Percentiles rank a stretch among this genome's conserved stretches.
Evolutionary conservation across 2,797 vertebrate species (phyloP).

Genomic region (Propithecus perrieri): DNA sequence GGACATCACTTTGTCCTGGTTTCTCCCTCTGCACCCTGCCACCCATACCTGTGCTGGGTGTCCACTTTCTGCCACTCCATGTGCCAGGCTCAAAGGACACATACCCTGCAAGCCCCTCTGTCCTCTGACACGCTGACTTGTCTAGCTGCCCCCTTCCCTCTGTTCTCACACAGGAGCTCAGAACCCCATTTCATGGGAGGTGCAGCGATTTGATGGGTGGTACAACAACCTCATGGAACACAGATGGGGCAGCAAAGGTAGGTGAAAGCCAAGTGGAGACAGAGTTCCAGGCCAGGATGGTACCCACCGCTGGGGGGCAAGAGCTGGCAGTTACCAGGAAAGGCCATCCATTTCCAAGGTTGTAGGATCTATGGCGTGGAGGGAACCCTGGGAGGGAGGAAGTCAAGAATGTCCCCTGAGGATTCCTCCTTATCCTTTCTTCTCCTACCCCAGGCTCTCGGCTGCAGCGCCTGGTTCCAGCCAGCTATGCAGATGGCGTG

Average conservation of each 20-base stretch:
- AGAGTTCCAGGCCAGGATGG: neutral
- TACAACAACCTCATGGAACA: slow-evolving; percentile 95
- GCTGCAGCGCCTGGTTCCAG: slow-evolving; percentile 91
- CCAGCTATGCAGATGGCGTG: slow-evolving; percentile 93
- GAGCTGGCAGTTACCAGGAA: neutral
- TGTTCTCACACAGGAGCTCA: slow-evolving; percentile 82
- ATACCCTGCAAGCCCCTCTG: neutral
- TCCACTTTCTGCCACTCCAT: neutral
- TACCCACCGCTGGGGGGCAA: neutral
- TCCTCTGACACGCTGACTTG: neutral
- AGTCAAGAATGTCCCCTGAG: neutral
- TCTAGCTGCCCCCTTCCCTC: neutral
- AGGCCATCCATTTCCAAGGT: neutral
- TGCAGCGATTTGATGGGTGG: slow-evolving; percentile 96
- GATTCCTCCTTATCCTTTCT: neutral
- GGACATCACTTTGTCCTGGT: neutral
- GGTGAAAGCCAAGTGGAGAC: slow-evolving; percentile 48
- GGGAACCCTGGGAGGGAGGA: neutral
- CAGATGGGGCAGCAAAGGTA: slow-evolving; percentile 90
- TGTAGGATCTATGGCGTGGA: neutral
- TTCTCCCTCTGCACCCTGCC: neutral
- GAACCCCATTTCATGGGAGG: slow-evolving; percentile 88
- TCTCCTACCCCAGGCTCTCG: slow-evolving; percentile 85
- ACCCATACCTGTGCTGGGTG: neutral
- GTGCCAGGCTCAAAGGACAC: neutral